Conservation (phyloP, 2,888 invertebrate genomes). For the Pediacus dermestoides region DNA sequence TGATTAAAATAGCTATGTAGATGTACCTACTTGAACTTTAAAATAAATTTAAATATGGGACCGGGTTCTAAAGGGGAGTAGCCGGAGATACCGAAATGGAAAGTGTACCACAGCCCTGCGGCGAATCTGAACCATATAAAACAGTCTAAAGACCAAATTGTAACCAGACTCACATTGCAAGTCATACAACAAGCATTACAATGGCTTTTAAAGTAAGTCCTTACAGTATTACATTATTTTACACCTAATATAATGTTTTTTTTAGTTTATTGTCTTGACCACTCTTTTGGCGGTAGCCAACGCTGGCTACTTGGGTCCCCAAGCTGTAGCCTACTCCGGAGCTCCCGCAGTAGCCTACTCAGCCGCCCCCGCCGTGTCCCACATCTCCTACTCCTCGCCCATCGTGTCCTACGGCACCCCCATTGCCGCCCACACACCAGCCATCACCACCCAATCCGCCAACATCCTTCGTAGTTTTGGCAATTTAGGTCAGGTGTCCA, state of each 20-base stretch:
- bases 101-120: too few species aligned
- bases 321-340: conserved; percentile 46
- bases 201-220: conserved; percentile 20
- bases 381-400: conserved; percentile 54
- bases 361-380: conserved; percentile 56
- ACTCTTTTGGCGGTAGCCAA: conserved; percentile 50
- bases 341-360: conserved; percentile 44
- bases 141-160: too few species aligned
- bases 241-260: conserved; percentile 6
- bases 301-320: conserved; percentile 23
- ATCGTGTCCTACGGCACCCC: conserved; percentile 31
- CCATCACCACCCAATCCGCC: conserved; percentile 58
- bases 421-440: conserved; percentile 52
- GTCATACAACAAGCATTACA: conserved; percentile 11
- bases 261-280: conserved; percentile 52
- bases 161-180: too few species aligned
- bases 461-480: conserved; percentile 62
- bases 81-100: too few species aligned
- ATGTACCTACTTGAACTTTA: too few species aligned
- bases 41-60: too few species aligned
- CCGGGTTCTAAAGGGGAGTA: too few species aligned
- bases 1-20: too few species aligned
- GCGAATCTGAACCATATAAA: too few species aligned
- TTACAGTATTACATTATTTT: background rate
- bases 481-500: conserved; percentile 67